Evolutionary conservation across 37 sponge, comb jelly and placozoan genomes (phyloP), one percentile per base, ranked within the genome.

Genomic region (Crambe crambe): DNA sequence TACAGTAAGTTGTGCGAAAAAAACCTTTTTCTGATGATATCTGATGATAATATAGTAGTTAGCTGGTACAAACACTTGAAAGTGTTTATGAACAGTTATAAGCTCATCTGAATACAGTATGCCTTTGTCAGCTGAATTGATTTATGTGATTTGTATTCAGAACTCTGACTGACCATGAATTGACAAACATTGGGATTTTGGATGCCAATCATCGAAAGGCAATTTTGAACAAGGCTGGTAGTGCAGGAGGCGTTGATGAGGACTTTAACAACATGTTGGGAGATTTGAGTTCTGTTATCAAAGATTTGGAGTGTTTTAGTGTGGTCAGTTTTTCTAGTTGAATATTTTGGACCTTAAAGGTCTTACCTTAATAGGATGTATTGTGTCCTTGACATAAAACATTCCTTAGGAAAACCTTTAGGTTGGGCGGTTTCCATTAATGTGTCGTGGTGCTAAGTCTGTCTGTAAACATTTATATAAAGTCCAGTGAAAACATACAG

Each of bases 201-300:
- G 80, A 87, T 27, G 58, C 68, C 39, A 87, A 74, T 42, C 87
- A 87, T 35, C 80, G 75, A 21, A 71, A 59, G 5, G 75, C 68
- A 4, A 87, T 88, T 36, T 63, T 82, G 30, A 75, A 70, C 82
- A 81, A 88, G 41, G 81, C 69, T 2, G 21, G 22, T 29, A 4
- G 25, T 42, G 61, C 2, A 17, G 61, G 8, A 4, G 39, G 65
- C 0, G n/a, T 60, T 10, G 73, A 58, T 18, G 60, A 40, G 39
- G 89, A 89, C 64, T 78, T 89, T 26, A 83, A 78, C 68, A 82
- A 78, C 43, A 39, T 91, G 67, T 66, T 82, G 21, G 79, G 81
- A 4, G 91, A 91, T 65, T 70, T 85, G 9, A 43, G 34, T 34
- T 86, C 84, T 22, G 84, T 78, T 31, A 91, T 83, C 35, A 79